Base-by-base conservation (phyloP, 2,797 vertebrate genomes). In the Hafferia zeledoni region DNA sequence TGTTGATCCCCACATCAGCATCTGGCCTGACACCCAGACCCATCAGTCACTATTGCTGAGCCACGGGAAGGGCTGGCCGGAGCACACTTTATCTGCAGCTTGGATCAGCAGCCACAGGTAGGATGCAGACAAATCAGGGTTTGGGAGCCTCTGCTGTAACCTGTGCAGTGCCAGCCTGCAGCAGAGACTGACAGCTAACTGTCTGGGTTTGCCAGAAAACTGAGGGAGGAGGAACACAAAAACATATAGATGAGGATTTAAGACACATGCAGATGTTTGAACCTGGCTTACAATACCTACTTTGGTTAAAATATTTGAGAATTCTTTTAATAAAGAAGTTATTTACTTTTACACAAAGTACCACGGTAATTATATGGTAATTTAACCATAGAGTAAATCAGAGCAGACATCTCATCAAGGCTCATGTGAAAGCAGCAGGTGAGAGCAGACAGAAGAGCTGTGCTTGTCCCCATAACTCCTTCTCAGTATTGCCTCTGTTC, bases 11-110 rank as follows among this genome's bases (percentile, higher is more conserved):
- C 5, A 14, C 11, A 18, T 1, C 44, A 35, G 20, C 56, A 44
- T 5, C 28, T 46, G 33, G 19, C 61, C 53, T 1, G 2, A 74
- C 25, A 74, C 1, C 18, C 13, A 3, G 17, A 35, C 5, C 56
- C 57, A 13, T 0, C 0, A 2, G 23, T 2, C 77, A n/a, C 37
- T 5, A 3, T 5, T 0, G 11, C 13, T 1, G 0, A 31, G 47
- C 13, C 49, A 35, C 43, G 44, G 39, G 10, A 1, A 79, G 39
- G 28, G 16, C 43, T 75, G 68, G 31, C 47, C 63, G 44, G 37
- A 77, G 28, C 10, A 35, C 9, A 2, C 23, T 28, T 35, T 28
- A 50, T 31, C 28, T 57, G 24, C 52, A 27, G 65, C 46, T 55
- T 16, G 22, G 35, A 39, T 70, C 70, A 71, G 64, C 71, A 65